Evolutionary conservation across 2,888 invertebrate genomes (phyloP).

Genomic region (Lycaena phlaeas): DNA sequence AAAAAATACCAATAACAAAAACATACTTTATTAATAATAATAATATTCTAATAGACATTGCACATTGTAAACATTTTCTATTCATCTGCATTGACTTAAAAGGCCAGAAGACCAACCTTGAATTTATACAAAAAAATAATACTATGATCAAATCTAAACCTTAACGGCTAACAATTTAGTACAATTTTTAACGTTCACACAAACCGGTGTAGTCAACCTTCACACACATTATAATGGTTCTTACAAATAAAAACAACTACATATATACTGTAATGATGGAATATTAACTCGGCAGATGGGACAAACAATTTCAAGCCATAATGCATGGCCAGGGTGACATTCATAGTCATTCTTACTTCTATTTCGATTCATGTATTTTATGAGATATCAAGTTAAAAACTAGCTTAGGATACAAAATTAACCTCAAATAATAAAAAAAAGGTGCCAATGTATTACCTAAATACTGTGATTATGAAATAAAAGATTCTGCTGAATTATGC

Average conservation of each 20-base stretch:
- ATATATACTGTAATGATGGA: neutral
- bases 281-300: neutral
- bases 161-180: conserved; percentile 1
- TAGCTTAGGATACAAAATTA: conserved; percentile 5
- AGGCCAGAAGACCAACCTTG: conserved; percentile 2
- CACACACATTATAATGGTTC: conserved; percentile 28
- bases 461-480: conserved; percentile 32
- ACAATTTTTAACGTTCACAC: neutral
- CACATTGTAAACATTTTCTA: conserved; percentile 3
- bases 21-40: conserved; percentile 1
- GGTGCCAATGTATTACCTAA: conserved; percentile 53
- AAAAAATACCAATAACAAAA: conserved; percentile 1
- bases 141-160: conserved; percentile 16
- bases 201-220: conserved; percentile 31
- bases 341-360: neutral
- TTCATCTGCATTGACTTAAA: conserved; percentile 3
- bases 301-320: neutral
- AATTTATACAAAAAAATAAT: conserved; percentile 8
- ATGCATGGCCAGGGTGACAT: neutral
- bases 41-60: neutral
- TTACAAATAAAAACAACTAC: conserved; percentile 16
- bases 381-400: conserved; percentile 3
- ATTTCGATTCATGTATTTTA: neutral
- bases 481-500: conserved; percentile 22
- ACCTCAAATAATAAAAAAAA: conserved; percentile 25